These are phyloP conservation scores for roundworm (Caenorhabditis elegans) DNA, from an alignment of 1,140 invertebrate genomes.

Conservation along the genomic window DNA sequence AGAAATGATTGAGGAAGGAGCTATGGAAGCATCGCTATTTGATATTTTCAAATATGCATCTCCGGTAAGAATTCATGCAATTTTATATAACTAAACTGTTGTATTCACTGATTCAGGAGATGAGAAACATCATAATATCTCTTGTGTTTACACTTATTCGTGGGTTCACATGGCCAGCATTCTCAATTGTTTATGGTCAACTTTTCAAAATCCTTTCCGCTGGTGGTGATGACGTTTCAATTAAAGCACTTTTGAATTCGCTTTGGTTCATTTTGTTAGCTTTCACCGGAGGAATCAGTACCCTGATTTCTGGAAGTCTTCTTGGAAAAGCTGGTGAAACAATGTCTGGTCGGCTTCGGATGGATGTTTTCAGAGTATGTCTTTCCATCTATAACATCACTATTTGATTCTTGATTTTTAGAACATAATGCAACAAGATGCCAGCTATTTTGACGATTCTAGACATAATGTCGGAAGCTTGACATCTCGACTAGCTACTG, in stretches of 20 bases:
- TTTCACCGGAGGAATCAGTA: conserved; percentile 44
- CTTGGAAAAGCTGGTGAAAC: conserved; percentile 57
- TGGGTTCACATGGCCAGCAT: conserved; percentile 60
- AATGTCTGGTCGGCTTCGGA: conserved; percentile 46
- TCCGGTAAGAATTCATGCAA: conserved; percentile 37
- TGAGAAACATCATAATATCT: conserved; percentile 30
- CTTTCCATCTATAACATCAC: not conserved
- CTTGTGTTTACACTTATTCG: conserved; percentile 54
- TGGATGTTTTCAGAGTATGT: conserved; percentile 35
- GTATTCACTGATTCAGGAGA: conserved; percentile 1
- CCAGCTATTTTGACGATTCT: conserved; percentile 70
- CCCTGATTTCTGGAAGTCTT: conserved; percentile 54
- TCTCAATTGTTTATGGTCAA: conserved; percentile 62
- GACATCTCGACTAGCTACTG: conserved; percentile 69
- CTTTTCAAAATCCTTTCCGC: conserved; percentile 51
- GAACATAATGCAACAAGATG: conserved; percentile 70
- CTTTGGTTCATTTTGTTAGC: conserved; percentile 48
- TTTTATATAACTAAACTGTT: not conserved
- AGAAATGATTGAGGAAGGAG: conserved; percentile 56
- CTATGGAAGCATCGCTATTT: conserved; percentile 46
- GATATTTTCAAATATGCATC: conserved; percentile 57
- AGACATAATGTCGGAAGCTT: conserved; percentile 69
- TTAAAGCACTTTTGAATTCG: conserved; percentile 40
- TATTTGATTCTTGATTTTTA: conserved; percentile 40
- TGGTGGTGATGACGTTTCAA: conserved; percentile 15